phyloP scores from a whole-genome alignment of 2,888 invertebrate genomes.

The Eupithecia dodoneata region DNA sequence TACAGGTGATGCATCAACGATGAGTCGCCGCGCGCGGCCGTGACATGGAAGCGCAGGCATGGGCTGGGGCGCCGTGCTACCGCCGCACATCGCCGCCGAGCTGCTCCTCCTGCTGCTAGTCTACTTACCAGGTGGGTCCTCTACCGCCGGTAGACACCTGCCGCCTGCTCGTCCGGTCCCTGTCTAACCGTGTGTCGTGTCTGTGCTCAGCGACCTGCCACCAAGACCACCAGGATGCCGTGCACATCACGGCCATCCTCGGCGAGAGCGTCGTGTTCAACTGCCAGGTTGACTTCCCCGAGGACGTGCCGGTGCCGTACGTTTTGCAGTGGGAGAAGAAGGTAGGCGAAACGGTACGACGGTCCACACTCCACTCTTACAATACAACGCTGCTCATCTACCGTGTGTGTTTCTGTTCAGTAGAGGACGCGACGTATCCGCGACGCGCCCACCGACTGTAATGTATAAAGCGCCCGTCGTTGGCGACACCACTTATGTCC shows the following conservation, averaged over 20 bases:
- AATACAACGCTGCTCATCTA: slow-evolving; percentile 83
- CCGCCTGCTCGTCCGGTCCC: neutral
- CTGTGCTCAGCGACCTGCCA: slow-evolving; percentile 86
- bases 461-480: slow-evolving; percentile 76
- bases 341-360: slow-evolving; percentile 98
- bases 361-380: slow-evolving; percentile 84
- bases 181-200: neutral
- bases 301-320: slow-evolving; percentile 97
- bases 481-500: slow-evolving; percentile 71
- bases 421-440: slow-evolving; percentile 81
- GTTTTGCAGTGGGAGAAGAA: slow-evolving; percentile 99
- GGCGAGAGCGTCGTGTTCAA: slow-evolving; percentile 99
- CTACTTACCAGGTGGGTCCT: slow-evolving; percentile 73
- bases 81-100: slow-evolving; percentile 86
- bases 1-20: slow-evolving; percentile 86
- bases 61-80: slow-evolving; percentile 95
- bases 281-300: slow-evolving; percentile 98
- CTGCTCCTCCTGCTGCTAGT: slow-evolving; percentile 83
- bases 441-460: slow-evolving; percentile 80
- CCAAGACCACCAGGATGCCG: slow-evolving; percentile 96
- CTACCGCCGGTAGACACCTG: neutral
- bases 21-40: slow-evolving; percentile 89
- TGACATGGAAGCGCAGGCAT: slow-evolving; percentile 95
- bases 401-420: slow-evolving; percentile 85
- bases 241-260: slow-evolving; percentile 98